Percentiles rank a stretch among this genome's conserved stretches.
These are phyloP conservation scores for Drosophila meridiana DNA, from an alignment of 2,888 invertebrate genomes.

Conservation along the genomic window DNA sequence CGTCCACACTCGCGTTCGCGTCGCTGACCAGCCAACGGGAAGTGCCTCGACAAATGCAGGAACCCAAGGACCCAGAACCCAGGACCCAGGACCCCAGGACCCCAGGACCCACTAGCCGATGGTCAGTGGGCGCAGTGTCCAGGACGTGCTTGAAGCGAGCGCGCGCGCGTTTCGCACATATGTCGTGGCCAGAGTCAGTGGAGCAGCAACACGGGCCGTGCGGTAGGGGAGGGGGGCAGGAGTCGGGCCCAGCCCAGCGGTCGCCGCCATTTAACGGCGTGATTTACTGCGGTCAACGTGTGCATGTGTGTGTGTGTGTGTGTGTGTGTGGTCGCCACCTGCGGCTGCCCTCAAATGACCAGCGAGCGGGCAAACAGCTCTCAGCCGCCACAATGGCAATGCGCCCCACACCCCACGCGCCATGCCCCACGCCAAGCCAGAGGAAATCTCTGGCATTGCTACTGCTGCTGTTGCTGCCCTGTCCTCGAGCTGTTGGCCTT, in stretches of 20 bases:
- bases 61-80: constrained; percentile 19
- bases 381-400: constrained; percentile 6
- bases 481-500: constrained; percentile 33
- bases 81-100: constrained; percentile 7
- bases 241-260: constrained; percentile 47
- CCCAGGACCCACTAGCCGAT: neutral
- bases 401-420: neutral
- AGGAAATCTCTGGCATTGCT: neutral
- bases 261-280: constrained; percentile 78
- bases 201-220: constrained; percentile 18
- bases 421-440: neutral
- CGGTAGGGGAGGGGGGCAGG: neutral
- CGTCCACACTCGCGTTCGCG: constrained; percentile 56
- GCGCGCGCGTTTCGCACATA: constrained; percentile 40
- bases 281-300: constrained; percentile 83
- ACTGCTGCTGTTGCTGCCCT: neutral
- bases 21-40: constrained; percentile 73
- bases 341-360: constrained; percentile 82
- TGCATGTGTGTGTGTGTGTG: constrained; percentile 27
- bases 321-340: constrained; percentile 65
- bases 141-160: constrained; percentile 63
- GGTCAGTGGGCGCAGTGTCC: constrained; percentile 8
- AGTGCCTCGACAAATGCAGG: constrained; percentile 81
- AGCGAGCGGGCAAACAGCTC: constrained; percentile 39
- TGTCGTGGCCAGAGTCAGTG: constrained; percentile 39